Conservation (phyloP, 2,113 vertebrate species). For the Pelecanoides urinatrix region DNA sequence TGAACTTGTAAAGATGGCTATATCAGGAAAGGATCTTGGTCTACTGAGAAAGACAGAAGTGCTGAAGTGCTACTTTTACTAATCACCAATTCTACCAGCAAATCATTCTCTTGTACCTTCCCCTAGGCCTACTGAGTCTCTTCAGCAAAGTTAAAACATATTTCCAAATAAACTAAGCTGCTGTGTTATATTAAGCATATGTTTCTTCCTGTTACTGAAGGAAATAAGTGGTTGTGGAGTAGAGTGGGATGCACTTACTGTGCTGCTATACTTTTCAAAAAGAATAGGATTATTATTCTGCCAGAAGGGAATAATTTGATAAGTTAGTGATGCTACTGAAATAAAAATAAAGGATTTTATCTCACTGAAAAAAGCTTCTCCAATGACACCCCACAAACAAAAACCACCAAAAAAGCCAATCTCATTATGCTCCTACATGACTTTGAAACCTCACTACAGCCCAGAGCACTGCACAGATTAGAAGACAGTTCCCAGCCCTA, state of each 20-base stretch:
- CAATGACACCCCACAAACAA: neutral
- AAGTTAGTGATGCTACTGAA: neutral
- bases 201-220: neutral
- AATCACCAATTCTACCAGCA: neutral
- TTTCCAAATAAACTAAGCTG: constrained; percentile 54
- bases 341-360: neutral
- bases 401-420: neutral
- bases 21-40: neutral
- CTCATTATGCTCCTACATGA: neutral
- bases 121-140: neutral
- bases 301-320: neutral
- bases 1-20: neutral
- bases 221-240: neutral
- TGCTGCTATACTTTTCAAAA: neutral
- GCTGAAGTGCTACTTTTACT: neutral
- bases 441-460: neutral
- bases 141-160: neutral
- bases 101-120: neutral
- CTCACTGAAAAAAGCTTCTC: neutral
- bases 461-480: neutral
- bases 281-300: neutral
- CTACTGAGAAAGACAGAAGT: neutral
- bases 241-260: neutral
- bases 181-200: neutral
- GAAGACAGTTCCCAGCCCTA: neutral